Evolutionary conservation across 2,888 invertebrate genomes (phyloP), one percentile per base, ranked within the genome.

Genomic region (Crematogaster levior): DNA sequence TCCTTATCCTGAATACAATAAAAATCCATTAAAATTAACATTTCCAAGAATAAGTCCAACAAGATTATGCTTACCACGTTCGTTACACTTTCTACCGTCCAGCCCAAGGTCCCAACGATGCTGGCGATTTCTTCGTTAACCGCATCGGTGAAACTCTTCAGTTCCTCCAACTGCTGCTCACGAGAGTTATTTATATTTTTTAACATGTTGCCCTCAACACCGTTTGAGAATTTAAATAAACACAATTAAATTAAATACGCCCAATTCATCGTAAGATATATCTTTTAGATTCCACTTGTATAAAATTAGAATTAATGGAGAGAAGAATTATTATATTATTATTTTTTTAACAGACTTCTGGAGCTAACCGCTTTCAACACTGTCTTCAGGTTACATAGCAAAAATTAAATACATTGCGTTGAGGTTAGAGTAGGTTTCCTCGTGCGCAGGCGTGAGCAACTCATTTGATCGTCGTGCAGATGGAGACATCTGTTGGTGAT

Each of bases 1-100:
- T 89, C 87, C 75, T 92, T 91, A 61, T 91, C 89, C 92, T 94
- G 6, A 34, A 74, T 2, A 72, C 27, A 27, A 81, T 3, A 56
- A 77, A 18, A 46, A 21, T 66, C 10, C 27, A 3, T 40, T 30
- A 3, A 43, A 56, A 7, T 1, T 1, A 21, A 48, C 30, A 18
- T 15, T 24, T 15, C 34, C 24, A 4, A 24, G 18, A 18, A 7
- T 0, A 48, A n/a, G 15, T 34, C 3, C 0, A 1, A 7, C 53
- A n/a, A n/a, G n/a, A n/a, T 27, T 46, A 3, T 75, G 63, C 87
- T 82, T 88, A 93, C 93, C 30, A 90, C 58, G 10, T 80, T 60
- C 40, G 84, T 82, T 60, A 91, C 82, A 30, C 84, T 90, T 34
- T 91, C 87, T 24, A 86, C 48, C 0, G 89, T 89, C 93, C 93